phyloP scores from a whole-genome alignment of 2,113 vertebrate genomes.

The Climacteris rufus region DNA sequence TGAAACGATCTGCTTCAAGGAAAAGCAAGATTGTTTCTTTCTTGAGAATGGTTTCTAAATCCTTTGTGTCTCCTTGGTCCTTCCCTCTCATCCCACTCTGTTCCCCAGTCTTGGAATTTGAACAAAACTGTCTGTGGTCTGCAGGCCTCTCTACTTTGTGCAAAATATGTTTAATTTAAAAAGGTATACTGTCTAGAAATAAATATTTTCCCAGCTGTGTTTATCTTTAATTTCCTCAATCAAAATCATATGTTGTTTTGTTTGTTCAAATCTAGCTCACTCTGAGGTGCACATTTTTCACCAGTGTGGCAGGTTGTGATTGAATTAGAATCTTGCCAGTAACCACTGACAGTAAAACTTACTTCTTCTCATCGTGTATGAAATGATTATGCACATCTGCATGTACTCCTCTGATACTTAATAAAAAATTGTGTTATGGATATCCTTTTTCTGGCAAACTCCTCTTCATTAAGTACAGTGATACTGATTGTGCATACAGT shows the following conservation, averaged over 20 bases:
- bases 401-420: not conserved
- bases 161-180: not conserved
- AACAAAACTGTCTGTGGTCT: not conserved
- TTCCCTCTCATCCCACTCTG: not conserved
- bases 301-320: not conserved
- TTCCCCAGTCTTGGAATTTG: not conserved
- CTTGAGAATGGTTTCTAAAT: not conserved
- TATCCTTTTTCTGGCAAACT: not conserved
- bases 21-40: not conserved
- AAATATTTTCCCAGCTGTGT: slow-evolving; percentile 15
- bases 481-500: not conserved
- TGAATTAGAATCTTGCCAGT: not conserved
- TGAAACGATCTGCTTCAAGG: not conserved
- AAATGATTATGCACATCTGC: not conserved
- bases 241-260: not conserved
- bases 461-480: not conserved
- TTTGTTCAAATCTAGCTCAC: not conserved
- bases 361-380: not conserved
- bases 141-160: not conserved
- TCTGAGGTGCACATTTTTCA: not conserved
- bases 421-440: not conserved
- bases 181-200: not conserved
- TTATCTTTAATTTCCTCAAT: not conserved
- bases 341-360: not conserved
- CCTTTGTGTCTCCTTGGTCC: not conserved